Base-by-base conservation (phyloP, 1,140 invertebrate genomes). In the Dreissena rostriformis region DNA sequence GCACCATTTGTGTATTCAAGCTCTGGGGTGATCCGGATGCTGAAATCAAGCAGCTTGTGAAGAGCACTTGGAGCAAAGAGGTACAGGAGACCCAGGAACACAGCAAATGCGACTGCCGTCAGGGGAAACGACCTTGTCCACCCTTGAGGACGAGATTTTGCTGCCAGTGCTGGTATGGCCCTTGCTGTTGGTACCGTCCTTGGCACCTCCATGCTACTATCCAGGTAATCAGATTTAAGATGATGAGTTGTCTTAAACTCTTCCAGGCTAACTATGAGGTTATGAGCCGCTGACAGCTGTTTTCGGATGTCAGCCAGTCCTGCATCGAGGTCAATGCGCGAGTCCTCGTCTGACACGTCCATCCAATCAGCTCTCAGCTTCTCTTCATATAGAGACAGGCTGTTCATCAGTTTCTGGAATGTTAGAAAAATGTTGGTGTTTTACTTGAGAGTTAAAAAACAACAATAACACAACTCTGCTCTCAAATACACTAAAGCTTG, bases 1-100 rank as follows among this genome's bases (percentile, higher is more conserved):
- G 97, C 97, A 85, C 97, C 97, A 66, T 96, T 95, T 11, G 97
- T 95, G 88, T 98, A 98, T 68, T 96, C 95, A 79, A 98, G 93
- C 90, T 98, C 97, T 2, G 97, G 97, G 6, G 96, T 96, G 26
- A 98, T 94, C 0, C 96, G 97, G 87, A 97, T 94, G 39, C 96
- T 96, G 83, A 98, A 95, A 74, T 96, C 97, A 93, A 98, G 97
- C 78, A 97, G 95, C 17, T 96, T 95, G 91, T 98, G 97, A 22
- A 89, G 67, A 92, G 97, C 97, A 55, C 96, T 95, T 22, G 93
- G 93, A 89, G 97, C 97, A 85, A 97, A 94, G 17, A 97, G 94
- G 93, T 96, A 97, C 6, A 96, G 96, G 29, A 97, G 95, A 80
- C 97, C 96, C 65, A 97, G 95, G 8, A 98, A 94, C 0, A 97